Conservation (phyloP, 2,797 vertebrate genomes). For the Syngnathus rostellatus region DNA sequence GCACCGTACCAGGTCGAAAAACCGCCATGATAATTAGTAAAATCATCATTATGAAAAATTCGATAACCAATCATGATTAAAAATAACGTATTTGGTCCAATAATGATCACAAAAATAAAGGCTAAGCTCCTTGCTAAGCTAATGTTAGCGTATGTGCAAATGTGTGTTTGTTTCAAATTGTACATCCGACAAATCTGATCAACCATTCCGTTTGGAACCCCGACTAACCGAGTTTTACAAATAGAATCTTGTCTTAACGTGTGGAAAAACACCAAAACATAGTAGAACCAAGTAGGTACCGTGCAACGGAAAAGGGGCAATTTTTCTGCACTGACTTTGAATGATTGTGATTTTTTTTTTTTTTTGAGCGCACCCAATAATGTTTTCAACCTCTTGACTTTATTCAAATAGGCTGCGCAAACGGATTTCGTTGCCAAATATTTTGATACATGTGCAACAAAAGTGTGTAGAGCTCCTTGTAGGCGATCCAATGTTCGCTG, state of each 20-base stretch:
- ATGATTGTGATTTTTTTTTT: background rate
- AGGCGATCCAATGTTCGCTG: background rate
- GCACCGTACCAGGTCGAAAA: background rate
- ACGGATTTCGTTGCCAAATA: slow-evolving; percentile 3
- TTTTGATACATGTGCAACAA: background rate
- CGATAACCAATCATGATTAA: too few relatives aligned
- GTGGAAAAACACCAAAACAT: too few relatives aligned
- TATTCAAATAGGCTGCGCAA: background rate
- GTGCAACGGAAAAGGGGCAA: background rate
- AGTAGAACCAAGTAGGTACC: background rate
- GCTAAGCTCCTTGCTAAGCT: background rate
- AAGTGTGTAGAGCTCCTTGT: background rate
- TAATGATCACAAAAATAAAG: background rate
- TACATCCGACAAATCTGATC: background rate
- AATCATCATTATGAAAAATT: too few relatives aligned
- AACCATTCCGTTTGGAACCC: background rate
- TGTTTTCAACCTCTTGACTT: background rate
- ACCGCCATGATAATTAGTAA: too few relatives aligned
- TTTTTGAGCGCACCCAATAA: background rate
- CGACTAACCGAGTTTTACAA: background rate
- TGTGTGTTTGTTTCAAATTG: background rate
- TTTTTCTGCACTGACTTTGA: background rate
- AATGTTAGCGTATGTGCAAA: too few relatives aligned
- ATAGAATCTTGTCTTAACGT: background rate
- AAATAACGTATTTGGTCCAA: too few relatives aligned